Evolutionary conservation across 1,140 invertebrate genomes (phyloP), one percentile per base, ranked within the genome.

Genomic region (Hycleus cichorii): DNA sequence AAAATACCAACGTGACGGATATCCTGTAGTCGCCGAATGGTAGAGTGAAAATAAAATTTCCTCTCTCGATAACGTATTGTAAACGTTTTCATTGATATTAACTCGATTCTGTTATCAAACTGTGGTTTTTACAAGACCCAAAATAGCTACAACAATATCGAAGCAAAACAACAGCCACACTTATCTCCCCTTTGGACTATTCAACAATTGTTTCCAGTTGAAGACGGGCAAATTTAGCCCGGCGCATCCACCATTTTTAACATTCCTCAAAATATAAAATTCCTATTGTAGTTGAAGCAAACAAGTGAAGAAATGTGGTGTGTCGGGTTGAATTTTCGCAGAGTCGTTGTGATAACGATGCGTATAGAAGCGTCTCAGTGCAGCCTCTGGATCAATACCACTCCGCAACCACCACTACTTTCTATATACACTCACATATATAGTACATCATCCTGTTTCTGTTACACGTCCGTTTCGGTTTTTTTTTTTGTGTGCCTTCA

Each of bases 321-420:
- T 55, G 25, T 59, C 45, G 46, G 51, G 51, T 45, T 47, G 52
- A 55, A 59, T 47, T 54, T 55, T 40, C 46, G 51, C 50, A 42
- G 47, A 55, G 50, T 55, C 32, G 18, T 42, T 55, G 58, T 46
- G 58, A 56, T 55, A 55, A 51, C 51, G 58, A 53, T 59, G 58
- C 58, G 58, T 59, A 51, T 49, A 26, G 58, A 59, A 51, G 58
- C 58, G 58, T 59, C 51, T 55, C 51, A 47, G 45, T 55, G 48
- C 58, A 59, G 58, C 51, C 58, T 59, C 58, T 18, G 58, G 58
- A 59, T 59, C 58, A 59, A 59, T 59, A 59, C 50, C 58, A 55
- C 47, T 51, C 49, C 51, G 45, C 54, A 47, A 56, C 47, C 54
- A 43, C 54, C 51, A 53, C 51, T 43, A 43, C 50, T 43, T 27